These are phyloP conservation scores for Penaeus monodon DNA, from an alignment of 2,888 invertebrate genomes.

Conservation along the genomic window DNA sequence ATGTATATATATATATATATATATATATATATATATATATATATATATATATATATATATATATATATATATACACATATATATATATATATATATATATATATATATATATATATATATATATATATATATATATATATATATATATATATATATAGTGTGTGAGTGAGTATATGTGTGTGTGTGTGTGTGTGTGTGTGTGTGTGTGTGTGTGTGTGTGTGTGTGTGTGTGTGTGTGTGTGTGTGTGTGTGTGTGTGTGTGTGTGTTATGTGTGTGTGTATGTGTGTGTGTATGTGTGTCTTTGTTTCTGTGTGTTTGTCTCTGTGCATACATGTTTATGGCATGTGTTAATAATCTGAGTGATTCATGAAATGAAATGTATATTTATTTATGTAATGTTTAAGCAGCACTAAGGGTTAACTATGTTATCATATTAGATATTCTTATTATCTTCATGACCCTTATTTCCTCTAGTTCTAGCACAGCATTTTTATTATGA, in stretches of 20 bases:
- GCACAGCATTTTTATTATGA: too few species aligned
- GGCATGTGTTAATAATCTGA: slow-evolving; percentile 11
- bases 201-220: not conserved
- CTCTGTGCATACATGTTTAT: slow-evolving; percentile 21
- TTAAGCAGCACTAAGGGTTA: too few species aligned
- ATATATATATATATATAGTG: not conserved
- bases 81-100: not conserved
- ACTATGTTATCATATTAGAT: too few species aligned
- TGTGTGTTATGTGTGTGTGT: not conserved
- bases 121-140: not conserved
- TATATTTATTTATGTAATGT: too few species aligned
- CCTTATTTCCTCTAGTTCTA: too few species aligned
- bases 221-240: not conserved
- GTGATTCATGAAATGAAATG: too few species aligned
- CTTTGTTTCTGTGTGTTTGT: slow-evolving; percentile 2
- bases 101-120: not conserved
- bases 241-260: slow-evolving; percentile 21
- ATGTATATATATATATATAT: not conserved
- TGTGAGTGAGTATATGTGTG: not conserved
- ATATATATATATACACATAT: slow-evolving; percentile 14
- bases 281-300: not conserved
- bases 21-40: slow-evolving; percentile 16
- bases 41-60: slow-evolving; percentile 6
- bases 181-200: slow-evolving; percentile 13
- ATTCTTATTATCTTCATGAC: too few species aligned